Conservation (phyloP, 2,113 vertebrate genomes). For the Leptosomus discolor region DNA sequence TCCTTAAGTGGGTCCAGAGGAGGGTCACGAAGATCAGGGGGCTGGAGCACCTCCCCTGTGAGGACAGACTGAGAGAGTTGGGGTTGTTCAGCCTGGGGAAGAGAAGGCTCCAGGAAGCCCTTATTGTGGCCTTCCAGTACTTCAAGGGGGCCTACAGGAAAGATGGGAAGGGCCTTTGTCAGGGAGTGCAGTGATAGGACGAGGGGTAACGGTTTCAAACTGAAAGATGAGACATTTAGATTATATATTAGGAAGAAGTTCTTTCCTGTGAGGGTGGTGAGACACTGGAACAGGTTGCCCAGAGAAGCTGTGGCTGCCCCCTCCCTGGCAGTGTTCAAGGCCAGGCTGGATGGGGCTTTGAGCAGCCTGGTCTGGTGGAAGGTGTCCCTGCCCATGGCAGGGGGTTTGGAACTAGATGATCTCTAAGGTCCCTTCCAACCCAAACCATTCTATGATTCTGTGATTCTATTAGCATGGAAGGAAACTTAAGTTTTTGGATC, state of each 20-base stretch:
- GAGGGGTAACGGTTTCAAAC: background rate
- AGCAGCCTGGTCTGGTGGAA: background rate
- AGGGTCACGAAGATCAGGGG: background rate
- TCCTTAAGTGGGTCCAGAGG: fast-evolving
- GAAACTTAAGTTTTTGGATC: background rate
- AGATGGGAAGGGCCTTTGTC: background rate
- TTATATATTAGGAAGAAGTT: background rate
- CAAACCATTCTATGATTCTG: background rate
- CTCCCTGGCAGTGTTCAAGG: background rate
- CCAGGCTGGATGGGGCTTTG: background rate
- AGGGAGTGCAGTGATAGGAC: no score
- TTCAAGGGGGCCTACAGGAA: background rate
- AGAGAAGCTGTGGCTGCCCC: background rate
- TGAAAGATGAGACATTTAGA: background rate
- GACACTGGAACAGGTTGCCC: background rate
- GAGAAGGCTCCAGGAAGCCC: background rate
- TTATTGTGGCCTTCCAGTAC: background rate
- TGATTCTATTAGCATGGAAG: background rate
- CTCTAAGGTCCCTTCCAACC: background rate
- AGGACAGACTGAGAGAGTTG: background rate
- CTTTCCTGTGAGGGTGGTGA: background rate
- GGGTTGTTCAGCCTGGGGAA: background rate
- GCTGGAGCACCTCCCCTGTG: background rate
- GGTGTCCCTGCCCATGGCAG: background rate
- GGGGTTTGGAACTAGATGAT: background rate